Evolutionary conservation across 2,113 vertebrate species (phyloP).

Genomic region (Sigmodon hispidus): DNA sequence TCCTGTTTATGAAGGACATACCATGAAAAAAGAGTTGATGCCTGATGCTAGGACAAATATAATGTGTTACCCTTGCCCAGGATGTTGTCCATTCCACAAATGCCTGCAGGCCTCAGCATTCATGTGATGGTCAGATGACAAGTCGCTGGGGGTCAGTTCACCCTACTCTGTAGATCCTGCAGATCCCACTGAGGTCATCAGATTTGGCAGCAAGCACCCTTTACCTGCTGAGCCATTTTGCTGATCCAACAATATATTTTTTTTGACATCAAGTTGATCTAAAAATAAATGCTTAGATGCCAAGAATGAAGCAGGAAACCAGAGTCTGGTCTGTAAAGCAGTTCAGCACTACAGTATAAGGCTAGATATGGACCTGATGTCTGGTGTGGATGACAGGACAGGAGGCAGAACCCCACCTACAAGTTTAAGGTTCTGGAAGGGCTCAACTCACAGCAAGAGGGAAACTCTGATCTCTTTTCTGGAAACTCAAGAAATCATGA

Average conservation of each 20-base stretch:
- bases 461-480: background rate
- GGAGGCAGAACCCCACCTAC: background rate
- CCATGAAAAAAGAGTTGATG: accelerated
- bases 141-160: background rate
- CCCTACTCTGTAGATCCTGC: background rate
- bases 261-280: background rate
- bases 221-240: background rate
- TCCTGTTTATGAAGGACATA: background rate
- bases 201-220: background rate
- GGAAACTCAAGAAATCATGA: background rate
- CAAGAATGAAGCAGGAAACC: background rate
- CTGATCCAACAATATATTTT: background rate
- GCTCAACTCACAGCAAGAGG: background rate
- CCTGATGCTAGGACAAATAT: background rate
- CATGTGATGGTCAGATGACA: too few species aligned
- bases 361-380: background rate
- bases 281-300: background rate
- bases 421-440: background rate
- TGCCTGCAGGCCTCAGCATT: too few species aligned
- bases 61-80: background rate
- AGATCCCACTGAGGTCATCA: background rate
- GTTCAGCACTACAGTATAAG: background rate
- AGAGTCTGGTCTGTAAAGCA: background rate
- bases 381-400: background rate
- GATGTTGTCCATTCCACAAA: background rate